Evolutionary conservation across 2,888 invertebrate species (phyloP).

Genomic region (Oligia latruncula): DNA sequence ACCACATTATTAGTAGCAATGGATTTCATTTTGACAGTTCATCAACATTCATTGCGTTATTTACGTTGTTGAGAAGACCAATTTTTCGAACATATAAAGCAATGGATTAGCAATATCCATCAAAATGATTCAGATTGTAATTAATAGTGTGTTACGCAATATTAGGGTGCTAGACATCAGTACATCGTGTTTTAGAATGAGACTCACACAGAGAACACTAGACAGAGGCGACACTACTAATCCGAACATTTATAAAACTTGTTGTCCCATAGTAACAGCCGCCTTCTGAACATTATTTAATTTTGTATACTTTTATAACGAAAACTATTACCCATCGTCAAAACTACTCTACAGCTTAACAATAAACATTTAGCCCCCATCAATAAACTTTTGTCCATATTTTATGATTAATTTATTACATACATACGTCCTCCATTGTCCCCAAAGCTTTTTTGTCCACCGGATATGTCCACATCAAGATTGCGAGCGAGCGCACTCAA

Average conservation of each 20-base stretch:
- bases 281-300: not conserved
- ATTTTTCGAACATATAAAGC: not conserved
- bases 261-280: not conserved
- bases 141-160: not conserved
- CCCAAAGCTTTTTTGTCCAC: constrained; percentile 52
- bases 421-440: constrained; percentile 43
- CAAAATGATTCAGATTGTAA: not conserved
- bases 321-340: not conserved
- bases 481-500: constrained; percentile 59
- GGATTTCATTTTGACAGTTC: not conserved
- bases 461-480: constrained; percentile 64
- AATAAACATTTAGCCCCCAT: constrained; percentile 34
- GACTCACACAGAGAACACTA: not conserved
- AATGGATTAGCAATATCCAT: not conserved
- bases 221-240: not conserved
- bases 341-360: constrained; percentile 17
- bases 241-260: not conserved
- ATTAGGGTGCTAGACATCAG: not conserved
- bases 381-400: constrained; percentile 55
- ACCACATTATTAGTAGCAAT: not conserved
- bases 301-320: not conserved
- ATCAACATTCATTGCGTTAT: not conserved
- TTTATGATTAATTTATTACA: constrained; percentile 61
- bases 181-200: not conserved
- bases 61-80: not conserved